These are phyloP conservation scores for Luperina nickerlii DNA, from an alignment of 2,888 invertebrate species.

Conservation along the genomic window DNA sequence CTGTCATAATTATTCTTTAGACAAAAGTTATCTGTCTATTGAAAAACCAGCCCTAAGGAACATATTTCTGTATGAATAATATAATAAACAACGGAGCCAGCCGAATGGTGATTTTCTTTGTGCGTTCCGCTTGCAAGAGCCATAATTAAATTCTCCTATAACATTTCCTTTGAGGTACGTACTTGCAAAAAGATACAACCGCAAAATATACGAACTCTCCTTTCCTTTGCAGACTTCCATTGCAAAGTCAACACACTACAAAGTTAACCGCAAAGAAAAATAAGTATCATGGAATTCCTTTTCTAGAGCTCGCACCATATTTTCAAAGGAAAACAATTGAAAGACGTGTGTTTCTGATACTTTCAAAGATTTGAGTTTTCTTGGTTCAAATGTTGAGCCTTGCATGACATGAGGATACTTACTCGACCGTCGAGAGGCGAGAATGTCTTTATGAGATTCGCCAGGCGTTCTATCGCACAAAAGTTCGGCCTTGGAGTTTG, in stretches of 20 bases:
- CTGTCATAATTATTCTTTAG: no score
- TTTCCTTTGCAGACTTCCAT: conserved; percentile 2
- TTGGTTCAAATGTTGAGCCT: neutral
- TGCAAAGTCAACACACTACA: conserved; percentile 20
- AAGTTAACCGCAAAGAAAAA: conserved; percentile 43
- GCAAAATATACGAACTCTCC: neutral
- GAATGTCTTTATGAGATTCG: neutral
- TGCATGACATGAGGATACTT: neutral
- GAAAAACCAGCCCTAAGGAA: no score
- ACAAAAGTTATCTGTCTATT: no score
- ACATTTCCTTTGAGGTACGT: neutral
- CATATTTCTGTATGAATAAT: neutral
- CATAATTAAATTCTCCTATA: conserved; percentile 11
- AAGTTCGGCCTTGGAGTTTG: neutral
- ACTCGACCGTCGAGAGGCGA: conserved; percentile 2
- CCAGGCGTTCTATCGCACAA: neutral
- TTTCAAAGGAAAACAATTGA: conserved; percentile 29
- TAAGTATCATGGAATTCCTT: conserved; percentile 1
- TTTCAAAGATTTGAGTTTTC: conserved; percentile 41
- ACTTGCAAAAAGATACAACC: neutral
- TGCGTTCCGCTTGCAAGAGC: neutral
- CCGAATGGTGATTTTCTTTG: neutral
- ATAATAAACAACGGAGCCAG: neutral
- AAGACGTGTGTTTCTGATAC: conserved; percentile 47
- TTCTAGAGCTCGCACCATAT: conserved; percentile 9